Evolutionary conservation across 2,113 vertebrate genomes (phyloP).

Genomic region (Sinocyclocheilus rhinocerous): DNA sequence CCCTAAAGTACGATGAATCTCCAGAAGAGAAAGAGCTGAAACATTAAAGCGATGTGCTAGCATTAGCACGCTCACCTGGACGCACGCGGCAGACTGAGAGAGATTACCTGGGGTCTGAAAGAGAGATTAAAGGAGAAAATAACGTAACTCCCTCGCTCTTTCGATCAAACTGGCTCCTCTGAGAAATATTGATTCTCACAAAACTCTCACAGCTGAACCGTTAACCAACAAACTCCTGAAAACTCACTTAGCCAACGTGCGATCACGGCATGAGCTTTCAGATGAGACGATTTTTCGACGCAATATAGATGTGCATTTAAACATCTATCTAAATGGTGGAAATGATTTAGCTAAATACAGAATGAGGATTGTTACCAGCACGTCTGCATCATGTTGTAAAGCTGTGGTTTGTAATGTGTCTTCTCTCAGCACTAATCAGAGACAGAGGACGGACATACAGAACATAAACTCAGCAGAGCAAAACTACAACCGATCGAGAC

Average conservation of each 20-base stretch:
- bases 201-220: neutral
- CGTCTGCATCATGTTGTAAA: neutral
- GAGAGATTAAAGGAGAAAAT: neutral
- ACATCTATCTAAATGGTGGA: too few species aligned
- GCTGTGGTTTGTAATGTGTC: neutral
- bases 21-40: neutral
- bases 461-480: slow-evolving; percentile 8
- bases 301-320: too few species aligned
- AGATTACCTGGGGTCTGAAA: neutral
- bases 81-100: too few species aligned
- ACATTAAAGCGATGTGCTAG: neutral
- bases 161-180: neutral
- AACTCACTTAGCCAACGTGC: neutral
- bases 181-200: neutral
- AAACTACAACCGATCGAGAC: neutral
- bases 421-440: neutral
- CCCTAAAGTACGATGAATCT: neutral
- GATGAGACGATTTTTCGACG: too few species aligned
- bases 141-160: neutral
- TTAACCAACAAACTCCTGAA: neutral
- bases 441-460: neutral
- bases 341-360: too few species aligned
- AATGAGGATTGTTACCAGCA: neutral
- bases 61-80: neutral
- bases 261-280: neutral